phyloP scores from a whole-genome alignment of 2,888 invertebrate species.

The Brenthis hecate region DNA sequence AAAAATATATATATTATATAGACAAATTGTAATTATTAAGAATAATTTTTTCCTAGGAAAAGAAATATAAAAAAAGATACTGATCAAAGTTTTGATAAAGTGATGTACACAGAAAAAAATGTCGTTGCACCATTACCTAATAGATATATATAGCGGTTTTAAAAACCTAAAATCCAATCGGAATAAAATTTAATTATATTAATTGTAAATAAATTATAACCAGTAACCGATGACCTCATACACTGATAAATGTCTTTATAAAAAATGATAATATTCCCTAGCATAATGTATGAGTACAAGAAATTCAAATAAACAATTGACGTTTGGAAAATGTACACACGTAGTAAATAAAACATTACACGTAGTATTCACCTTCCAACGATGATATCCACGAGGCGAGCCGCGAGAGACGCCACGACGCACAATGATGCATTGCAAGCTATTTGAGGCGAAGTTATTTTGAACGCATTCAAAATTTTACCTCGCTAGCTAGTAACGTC shows the following conservation, averaged over 20 bases:
- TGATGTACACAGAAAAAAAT: background rate
- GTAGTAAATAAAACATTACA: background rate
- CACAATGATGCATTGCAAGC: constrained; percentile 53
- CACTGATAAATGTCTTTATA: background rate
- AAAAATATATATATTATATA: constrained; percentile 42
- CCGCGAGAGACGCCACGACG: constrained; percentile 28
- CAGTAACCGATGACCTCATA: background rate
- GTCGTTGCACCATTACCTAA: background rate
- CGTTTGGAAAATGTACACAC: background rate
- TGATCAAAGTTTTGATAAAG: background rate
- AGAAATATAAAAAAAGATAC: background rate
- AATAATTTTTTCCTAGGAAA: constrained; percentile 8
- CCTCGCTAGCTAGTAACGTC: constrained; percentile 65
- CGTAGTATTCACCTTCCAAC: background rate
- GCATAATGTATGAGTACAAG: background rate
- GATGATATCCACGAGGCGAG: background rate
- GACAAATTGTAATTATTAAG: constrained; percentile 41
- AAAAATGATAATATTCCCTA: background rate
- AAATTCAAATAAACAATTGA: constrained; percentile 3
- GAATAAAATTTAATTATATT: constrained; percentile 5
- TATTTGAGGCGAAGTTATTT: constrained; percentile 52
- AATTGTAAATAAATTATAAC: constrained; percentile 11
- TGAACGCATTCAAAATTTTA: constrained; percentile 43
- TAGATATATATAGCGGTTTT: background rate
- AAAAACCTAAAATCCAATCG: background rate